Conservation (phyloP, 2,113 vertebrate species). For the Arenaria interpres region DNA sequence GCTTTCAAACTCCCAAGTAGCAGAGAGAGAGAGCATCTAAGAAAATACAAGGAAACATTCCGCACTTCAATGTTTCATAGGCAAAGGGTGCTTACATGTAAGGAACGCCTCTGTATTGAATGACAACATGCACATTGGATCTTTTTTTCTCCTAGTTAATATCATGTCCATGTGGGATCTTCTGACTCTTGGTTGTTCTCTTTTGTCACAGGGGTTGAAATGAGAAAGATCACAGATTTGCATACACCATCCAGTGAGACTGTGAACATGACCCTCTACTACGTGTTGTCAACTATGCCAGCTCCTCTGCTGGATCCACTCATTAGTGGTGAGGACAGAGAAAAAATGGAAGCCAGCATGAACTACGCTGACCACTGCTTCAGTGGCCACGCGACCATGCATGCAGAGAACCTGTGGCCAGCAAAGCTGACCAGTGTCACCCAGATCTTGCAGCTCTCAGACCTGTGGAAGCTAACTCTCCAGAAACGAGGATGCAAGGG, state of each 20-base stretch:
- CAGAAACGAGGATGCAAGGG: conserved; percentile 94
- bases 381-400: conserved; percentile 97
- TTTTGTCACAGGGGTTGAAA: conserved; percentile 86
- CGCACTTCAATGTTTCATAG: neutral
- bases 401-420: conserved; percentile 94
- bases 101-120: neutral
- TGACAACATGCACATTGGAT: rapidly evolving
- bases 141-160: neutral
- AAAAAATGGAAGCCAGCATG: conserved; percentile 85
- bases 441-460: conserved; percentile 91
- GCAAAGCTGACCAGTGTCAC: conserved; percentile 75
- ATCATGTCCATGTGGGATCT: neutral
- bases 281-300: conserved; percentile 84
- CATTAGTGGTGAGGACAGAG: conserved; percentile 78
- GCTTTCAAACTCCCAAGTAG: neutral
- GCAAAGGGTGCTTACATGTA: neutral
- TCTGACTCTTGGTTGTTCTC: neutral
- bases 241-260: conserved; percentile 91
- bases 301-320: conserved; percentile 85
- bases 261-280: conserved; percentile 95
- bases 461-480: conserved; percentile 91
- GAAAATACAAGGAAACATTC: neutral
- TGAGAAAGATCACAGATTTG: conserved; percentile 90
- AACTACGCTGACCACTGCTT: conserved; percentile 98
- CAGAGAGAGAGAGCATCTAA: neutral